A percentile compares a stretch with the other conserved stretches of the same genome.
Conservation (phyloP, 2,888 invertebrate genomes). For the Netelia melanura region DNA sequence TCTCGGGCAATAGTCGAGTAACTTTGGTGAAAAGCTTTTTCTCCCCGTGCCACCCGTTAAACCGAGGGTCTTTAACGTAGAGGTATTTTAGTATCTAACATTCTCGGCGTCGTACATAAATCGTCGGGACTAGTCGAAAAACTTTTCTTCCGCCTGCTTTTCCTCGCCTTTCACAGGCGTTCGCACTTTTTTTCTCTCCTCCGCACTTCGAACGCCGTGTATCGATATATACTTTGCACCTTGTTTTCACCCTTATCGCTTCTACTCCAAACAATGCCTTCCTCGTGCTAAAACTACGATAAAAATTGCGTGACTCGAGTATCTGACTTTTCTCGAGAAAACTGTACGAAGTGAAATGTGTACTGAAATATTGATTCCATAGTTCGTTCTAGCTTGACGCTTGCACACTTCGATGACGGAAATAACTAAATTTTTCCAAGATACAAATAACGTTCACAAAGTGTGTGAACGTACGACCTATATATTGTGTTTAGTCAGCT, state of each 20-base stretch:
- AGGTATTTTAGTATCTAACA: slow-evolving; percentile 64
- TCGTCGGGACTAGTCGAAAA: slow-evolving; percentile 66
- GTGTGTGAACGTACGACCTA: background rate
- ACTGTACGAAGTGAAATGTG: slow-evolving; percentile 1
- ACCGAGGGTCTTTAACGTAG: slow-evolving; percentile 20
- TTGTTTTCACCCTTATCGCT: slow-evolving; percentile 61
- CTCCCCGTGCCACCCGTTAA: slow-evolving; percentile 10
- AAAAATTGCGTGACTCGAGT: slow-evolving; percentile 26
- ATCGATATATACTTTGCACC: slow-evolving; percentile 27
- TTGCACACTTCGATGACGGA: background rate
- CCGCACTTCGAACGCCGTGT: slow-evolving; percentile 6
- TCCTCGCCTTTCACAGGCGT: slow-evolving; percentile 51
- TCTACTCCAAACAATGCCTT: slow-evolving; percentile 58
- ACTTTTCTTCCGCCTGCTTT: slow-evolving; percentile 66
- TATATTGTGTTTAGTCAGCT: slow-evolving; percentile 30
- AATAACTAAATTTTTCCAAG: background rate
- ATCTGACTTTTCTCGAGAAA: slow-evolving; percentile 9
- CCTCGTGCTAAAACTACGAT: slow-evolving; percentile 31
- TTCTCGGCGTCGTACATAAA: slow-evolving; percentile 63
- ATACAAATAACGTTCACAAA: background rate
- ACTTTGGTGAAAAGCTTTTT: slow-evolving; percentile 68
- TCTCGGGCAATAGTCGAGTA: slow-evolving; percentile 68
- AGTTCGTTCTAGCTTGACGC: background rate
- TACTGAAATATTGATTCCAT: slow-evolving; percentile 17
- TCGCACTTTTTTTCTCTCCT: slow-evolving; percentile 30